These are phyloP conservation scores for Eumaeus atala DNA, from an alignment of 1,140 invertebrate genomes.

Conservation along the genomic window DNA sequence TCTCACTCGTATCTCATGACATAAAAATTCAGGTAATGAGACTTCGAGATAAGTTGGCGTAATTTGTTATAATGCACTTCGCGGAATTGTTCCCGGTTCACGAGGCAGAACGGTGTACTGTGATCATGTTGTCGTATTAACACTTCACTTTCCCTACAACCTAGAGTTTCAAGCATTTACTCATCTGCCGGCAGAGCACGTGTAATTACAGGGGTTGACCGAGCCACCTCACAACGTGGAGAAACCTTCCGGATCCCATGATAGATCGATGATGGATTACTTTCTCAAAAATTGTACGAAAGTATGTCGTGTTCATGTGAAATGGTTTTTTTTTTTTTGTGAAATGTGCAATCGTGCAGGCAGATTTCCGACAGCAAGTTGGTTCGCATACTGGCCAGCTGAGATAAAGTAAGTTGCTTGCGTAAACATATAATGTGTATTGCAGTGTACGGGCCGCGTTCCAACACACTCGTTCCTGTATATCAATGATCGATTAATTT, in stretches of 20 bases:
- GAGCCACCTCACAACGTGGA: no score
- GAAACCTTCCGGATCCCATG: slow-evolving; percentile 43
- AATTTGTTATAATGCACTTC: no score
- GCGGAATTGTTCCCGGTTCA: slow-evolving; percentile 45
- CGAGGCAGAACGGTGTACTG: no score
- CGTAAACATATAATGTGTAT: slow-evolving; percentile 26
- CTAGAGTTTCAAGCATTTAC: slow-evolving; percentile 66
- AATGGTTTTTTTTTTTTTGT: slow-evolving; percentile 37
- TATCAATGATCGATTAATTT: slow-evolving; percentile 28
- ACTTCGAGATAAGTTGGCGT: no score
- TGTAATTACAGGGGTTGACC: slow-evolving; percentile 61
- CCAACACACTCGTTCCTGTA: slow-evolving; percentile 35
- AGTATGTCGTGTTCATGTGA: slow-evolving; percentile 6
- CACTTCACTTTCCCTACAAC: slow-evolving; percentile 63
- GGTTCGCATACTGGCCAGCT: slow-evolving; percentile 16
- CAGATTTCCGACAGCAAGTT: slow-evolving; percentile 38
- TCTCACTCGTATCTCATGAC: no score
- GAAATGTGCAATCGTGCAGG: slow-evolving; percentile 34
- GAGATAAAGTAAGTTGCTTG: slow-evolving; percentile 31
- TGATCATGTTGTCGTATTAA: slow-evolving; percentile 67
- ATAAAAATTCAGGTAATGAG: no score
- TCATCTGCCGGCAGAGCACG: slow-evolving; percentile 63
- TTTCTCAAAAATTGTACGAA: slow-evolving; percentile 12
- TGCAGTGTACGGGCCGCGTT: slow-evolving; percentile 26
- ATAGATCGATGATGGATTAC: slow-evolving; percentile 34